Evolutionary conservation across 2,888 invertebrate species (phyloP).

Genomic region (Thyatira batis): DNA sequence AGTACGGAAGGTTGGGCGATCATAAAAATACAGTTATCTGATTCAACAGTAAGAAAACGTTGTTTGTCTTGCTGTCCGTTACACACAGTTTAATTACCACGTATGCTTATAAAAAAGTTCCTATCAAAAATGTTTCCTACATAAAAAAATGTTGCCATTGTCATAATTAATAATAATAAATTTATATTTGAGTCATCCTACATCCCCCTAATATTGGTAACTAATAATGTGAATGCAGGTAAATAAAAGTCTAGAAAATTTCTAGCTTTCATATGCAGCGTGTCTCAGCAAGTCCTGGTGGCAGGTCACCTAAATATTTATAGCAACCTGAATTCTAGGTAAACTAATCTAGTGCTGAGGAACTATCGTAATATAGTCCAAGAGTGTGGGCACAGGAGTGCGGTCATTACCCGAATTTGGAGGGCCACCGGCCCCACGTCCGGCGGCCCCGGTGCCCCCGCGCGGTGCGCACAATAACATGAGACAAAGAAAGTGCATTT

Average conservation of each 20-base stretch:
- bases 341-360: too few species aligned
- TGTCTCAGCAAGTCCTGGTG: too few species aligned
- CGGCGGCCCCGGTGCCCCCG: conserved; percentile 1
- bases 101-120: not conserved
- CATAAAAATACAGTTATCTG: not conserved
- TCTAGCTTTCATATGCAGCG: too few species aligned
- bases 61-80: not conserved
- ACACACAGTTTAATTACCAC: not conserved
- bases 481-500: conserved; percentile 79
- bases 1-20: not conserved
- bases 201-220: too few species aligned
- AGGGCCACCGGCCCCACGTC: conserved; percentile 16
- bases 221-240: too few species aligned
- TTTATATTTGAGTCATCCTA: too few species aligned
- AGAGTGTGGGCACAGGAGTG: conserved; percentile 25
- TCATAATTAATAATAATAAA: too few species aligned
- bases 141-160: not conserved
- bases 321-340: too few species aligned
- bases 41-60: not conserved
- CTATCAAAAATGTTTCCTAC: not conserved
- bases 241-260: too few species aligned
- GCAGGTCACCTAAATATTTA: too few species aligned
- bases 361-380: conserved; percentile 10
- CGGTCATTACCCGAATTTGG: conserved; percentile 54
- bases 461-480: conserved; percentile 28